Conservation (phyloP, 92 coral and sea anemone species). For the Phenganax marumi region DNA sequence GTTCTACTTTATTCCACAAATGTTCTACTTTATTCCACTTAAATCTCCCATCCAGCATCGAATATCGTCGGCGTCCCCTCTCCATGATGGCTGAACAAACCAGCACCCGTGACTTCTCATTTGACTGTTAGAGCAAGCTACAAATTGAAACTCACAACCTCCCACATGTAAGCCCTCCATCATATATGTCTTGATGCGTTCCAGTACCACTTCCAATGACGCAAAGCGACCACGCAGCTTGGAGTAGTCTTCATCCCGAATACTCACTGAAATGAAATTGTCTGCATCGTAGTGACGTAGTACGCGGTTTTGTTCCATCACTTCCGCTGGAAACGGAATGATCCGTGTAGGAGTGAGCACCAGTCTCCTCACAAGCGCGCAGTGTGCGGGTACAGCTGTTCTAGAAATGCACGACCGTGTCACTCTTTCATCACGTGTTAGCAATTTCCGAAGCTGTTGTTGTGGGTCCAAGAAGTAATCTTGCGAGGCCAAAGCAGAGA, state of each 20-base stretch:
- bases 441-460: constrained; percentile 54
- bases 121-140: constrained; percentile 96
- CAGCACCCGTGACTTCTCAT: constrained; percentile 94
- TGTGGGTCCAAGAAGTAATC: constrained; percentile 81
- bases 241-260: constrained; percentile 95
- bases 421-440: constrained; percentile 52
- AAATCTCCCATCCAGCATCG: constrained; percentile 99
- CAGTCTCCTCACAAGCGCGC: constrained; percentile 83
- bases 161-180: constrained; percentile 67
- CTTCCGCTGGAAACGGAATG: constrained; percentile 75
- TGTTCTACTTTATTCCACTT: constrained; percentile 73
- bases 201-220: constrained; percentile 56
- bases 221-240: constrained; percentile 71
- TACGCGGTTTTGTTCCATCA: constrained; percentile 94
- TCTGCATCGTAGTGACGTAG: constrained; percentile 71
- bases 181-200: constrained; percentile 57
- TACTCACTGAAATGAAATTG: constrained; percentile 70
- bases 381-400: constrained; percentile 69
- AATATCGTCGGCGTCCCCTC: constrained; percentile 62
- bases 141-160: constrained; percentile 61
- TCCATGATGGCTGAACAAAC: constrained; percentile 70
- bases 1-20: too few relatives aligned
- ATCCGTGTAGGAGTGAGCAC: constrained; percentile 88
- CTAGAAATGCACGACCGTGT: constrained; percentile 50
- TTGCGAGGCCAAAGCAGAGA: constrained; percentile 50